Evolutionary conservation across 2,888 invertebrate species (phyloP).

Genomic region (Heliconius ismenius): DNA sequence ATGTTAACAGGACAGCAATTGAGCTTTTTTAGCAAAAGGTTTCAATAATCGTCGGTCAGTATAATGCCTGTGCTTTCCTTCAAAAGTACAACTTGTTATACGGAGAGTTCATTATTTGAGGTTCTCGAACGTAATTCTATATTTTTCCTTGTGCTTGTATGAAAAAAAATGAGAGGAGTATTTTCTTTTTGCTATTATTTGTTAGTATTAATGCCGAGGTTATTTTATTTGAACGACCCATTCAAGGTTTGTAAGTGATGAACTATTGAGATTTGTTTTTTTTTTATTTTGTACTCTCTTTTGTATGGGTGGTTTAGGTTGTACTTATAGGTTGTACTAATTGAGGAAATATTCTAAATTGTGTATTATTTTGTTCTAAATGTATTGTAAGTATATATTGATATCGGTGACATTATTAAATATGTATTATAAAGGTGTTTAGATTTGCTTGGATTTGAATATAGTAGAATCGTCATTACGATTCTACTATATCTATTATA

Average conservation of each 20-base stretch:
- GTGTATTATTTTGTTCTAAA: not conserved
- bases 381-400: too few relatives aligned
- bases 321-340: not conserved
- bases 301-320: not conserved
- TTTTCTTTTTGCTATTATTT: conserved; percentile 42
- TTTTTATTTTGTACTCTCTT: not conserved
- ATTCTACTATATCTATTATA: too few relatives aligned
- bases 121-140: conserved; percentile 46
- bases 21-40: conserved; percentile 56
- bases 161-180: conserved; percentile 24
- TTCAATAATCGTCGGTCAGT: conserved; percentile 63
- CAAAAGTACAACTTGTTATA: conserved; percentile 49
- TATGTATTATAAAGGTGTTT: not conserved
- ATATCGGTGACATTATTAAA: not conserved
- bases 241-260: conserved; percentile 14
- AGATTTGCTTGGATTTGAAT: not conserved
- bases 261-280: conserved; percentile 1
- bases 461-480: not conserved
- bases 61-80: conserved; percentile 45
- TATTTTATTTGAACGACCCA: conserved; percentile 31
- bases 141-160: conserved; percentile 42
- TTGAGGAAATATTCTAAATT: not conserved
- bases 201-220: conserved; percentile 41
- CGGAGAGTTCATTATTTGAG: conserved; percentile 49
- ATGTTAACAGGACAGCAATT: conserved; percentile 55